A percentile compares a stretch with the other conserved stretches of the same genome.
Conservation (phyloP, 1,140 invertebrate genomes). For the Euura lappo region DNA sequence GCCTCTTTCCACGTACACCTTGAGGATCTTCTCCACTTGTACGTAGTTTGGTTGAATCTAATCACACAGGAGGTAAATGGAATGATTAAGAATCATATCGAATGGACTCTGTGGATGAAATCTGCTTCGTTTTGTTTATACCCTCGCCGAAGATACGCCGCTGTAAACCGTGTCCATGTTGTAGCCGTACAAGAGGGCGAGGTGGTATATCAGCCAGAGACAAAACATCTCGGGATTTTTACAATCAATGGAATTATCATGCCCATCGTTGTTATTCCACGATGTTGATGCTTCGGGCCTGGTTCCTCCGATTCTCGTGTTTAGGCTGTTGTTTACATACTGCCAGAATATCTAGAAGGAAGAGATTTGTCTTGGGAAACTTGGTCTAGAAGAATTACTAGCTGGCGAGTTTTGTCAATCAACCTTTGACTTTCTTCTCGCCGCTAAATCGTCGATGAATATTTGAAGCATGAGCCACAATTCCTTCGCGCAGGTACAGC, state of each 20-base stretch:
- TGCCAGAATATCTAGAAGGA: slow-evolving; percentile 52
- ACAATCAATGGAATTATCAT: slow-evolving; percentile 30
- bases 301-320: slow-evolving; percentile 28
- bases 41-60: slow-evolving; percentile 43
- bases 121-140: slow-evolving; percentile 21
- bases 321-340: slow-evolving; percentile 46
- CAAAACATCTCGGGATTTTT: slow-evolving; percentile 52
- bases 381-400: neutral
- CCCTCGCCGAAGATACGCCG: slow-evolving; percentile 32
- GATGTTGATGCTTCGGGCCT: slow-evolving; percentile 19
- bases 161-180: slow-evolving; percentile 40
- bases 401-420: neutral
- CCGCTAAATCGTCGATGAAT: slow-evolving; percentile 40
- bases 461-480: slow-evolving; percentile 57
- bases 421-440: slow-evolving; percentile 42
- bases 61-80: neutral
- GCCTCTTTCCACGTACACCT: slow-evolving; percentile 46
- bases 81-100: slow-evolving; percentile 17
- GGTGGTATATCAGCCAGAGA: slow-evolving; percentile 53
- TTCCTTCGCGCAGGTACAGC: slow-evolving; percentile 56
- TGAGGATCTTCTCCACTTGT: slow-evolving; percentile 52
- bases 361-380: neutral
- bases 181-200: slow-evolving; percentile 52
- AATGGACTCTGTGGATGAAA: slow-evolving; percentile 18
- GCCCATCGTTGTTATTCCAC: slow-evolving; percentile 21